Conservation (phyloP, 30 jellyfish, hydroid and myxozoan genomes). For the Aurelia aurita region DNA sequence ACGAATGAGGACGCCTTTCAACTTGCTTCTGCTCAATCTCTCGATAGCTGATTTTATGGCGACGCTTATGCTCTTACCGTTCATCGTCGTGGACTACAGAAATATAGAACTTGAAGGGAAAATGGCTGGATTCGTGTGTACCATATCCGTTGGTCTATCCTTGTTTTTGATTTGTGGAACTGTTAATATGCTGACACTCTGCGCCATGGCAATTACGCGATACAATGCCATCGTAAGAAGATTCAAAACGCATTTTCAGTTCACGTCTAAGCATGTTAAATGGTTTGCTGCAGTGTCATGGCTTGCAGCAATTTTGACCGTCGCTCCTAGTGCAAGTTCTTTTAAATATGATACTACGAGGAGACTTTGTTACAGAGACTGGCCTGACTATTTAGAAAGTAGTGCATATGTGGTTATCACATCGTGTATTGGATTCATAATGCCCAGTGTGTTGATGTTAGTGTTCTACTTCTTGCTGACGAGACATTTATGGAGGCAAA, state of each 20-base stretch:
- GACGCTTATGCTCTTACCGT: background rate
- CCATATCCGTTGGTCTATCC: background rate
- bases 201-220: background rate
- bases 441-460: background rate
- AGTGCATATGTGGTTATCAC: background rate
- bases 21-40: conserved; percentile 7
- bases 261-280: background rate
- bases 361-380: conserved; percentile 2
- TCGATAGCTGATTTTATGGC: conserved; percentile 16
- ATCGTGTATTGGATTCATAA: background rate
- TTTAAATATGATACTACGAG: background rate
- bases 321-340: background rate
- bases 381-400: conserved; percentile 3
- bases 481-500: conserved; percentile 7
- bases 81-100: background rate
- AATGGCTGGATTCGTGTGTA: conserved; percentile 26
- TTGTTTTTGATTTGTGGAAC: conserved; percentile 6
- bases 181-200: background rate
- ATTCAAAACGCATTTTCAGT: background rate
- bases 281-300: conserved; percentile 2
- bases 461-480: background rate
- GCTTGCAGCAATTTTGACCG: background rate
- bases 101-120: background rate
- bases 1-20: background rate
- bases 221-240: conserved; percentile 13